These are phyloP conservation scores for Parotia lawesii DNA, from an alignment of 2,113 vertebrate species.

Conservation along the genomic window DNA sequence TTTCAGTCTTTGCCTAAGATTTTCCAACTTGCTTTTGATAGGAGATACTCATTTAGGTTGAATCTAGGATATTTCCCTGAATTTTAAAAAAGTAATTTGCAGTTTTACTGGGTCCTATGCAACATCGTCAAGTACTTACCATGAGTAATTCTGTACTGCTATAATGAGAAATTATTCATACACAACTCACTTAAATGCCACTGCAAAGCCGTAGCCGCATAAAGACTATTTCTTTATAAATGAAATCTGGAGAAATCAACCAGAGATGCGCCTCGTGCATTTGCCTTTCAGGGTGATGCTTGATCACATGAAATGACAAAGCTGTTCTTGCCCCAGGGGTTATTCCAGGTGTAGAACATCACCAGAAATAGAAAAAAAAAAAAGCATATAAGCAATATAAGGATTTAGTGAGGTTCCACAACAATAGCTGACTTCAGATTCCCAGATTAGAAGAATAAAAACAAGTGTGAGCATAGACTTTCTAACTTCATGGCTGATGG, in stretches of 20 bases:
- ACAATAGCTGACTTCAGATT: not conserved
- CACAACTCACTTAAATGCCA: not conserved
- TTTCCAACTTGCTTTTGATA: not conserved
- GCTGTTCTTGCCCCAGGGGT: not conserved
- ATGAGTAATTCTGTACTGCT: not conserved
- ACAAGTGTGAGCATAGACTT: not conserved
- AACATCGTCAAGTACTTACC: not conserved
- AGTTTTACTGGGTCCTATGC: not conserved
- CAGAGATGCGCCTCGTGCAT: not conserved
- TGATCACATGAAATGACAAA: not conserved
- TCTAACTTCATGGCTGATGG: not conserved
- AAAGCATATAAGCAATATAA: not conserved
- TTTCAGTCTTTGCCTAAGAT: conserved; percentile 1
- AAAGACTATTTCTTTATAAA: not conserved
- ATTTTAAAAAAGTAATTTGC: not conserved
- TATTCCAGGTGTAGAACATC: not conserved
- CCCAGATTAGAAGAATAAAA: not conserved
- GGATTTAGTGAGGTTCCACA: not conserved
- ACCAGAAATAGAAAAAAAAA: not conserved
- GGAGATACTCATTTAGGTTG: not conserved
- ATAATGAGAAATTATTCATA: not conserved
- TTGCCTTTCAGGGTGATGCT: not conserved
- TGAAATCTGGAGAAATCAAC: not conserved
- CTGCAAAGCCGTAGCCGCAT: not conserved
- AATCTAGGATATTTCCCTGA: not conserved